These are phyloP conservation scores for Phalloptychus januarius DNA, from an alignment of 2,797 vertebrate genomes.

Conservation along the genomic window DNA sequence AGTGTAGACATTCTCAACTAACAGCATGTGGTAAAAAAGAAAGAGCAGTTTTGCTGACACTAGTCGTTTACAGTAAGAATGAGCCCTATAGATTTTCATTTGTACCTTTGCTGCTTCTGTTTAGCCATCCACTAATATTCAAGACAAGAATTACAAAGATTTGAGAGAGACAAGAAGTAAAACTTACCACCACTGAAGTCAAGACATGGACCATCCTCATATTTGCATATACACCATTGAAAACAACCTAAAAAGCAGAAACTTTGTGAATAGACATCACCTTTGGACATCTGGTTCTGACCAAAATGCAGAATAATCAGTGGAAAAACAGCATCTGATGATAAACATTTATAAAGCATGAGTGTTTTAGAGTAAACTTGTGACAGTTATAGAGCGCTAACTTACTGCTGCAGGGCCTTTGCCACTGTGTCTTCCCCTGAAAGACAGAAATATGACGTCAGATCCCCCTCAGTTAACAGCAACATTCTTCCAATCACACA, in stretches of 20 bases:
- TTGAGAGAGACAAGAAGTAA: slow-evolving; percentile 13
- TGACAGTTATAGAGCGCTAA: slow-evolving; percentile 41
- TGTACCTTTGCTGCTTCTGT: neutral
- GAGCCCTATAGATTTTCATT: slow-evolving; percentile 4
- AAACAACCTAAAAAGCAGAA: slow-evolving; percentile 86
- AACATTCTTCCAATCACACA: slow-evolving; percentile 8
- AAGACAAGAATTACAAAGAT: neutral
- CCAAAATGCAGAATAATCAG: neutral
- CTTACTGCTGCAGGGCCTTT: slow-evolving; percentile 93
- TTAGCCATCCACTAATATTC: neutral
- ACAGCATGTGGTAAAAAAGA: slow-evolving; percentile 54
- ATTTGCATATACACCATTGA: slow-evolving; percentile 99
- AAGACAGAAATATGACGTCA: slow-evolving; percentile 60
- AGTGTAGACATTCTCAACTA: slow-evolving; percentile 61
- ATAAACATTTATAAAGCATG: neutral
- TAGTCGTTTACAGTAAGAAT: slow-evolving; percentile 49
- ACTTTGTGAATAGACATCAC: neutral
- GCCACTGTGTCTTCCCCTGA: slow-evolving; percentile 94
- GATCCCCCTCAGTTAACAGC: neutral
- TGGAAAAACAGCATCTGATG: neutral
- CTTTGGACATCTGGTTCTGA: slow-evolving; percentile 6
- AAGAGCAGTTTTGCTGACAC: slow-evolving; percentile 44
- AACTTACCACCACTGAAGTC: slow-evolving; percentile 98
- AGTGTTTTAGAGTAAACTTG: neutral
- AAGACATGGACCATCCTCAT: slow-evolving; percentile 99